phyloP scores from a whole-genome alignment of 2,113 vertebrate genomes.

The Hemibagrus wyckioides region DNA sequence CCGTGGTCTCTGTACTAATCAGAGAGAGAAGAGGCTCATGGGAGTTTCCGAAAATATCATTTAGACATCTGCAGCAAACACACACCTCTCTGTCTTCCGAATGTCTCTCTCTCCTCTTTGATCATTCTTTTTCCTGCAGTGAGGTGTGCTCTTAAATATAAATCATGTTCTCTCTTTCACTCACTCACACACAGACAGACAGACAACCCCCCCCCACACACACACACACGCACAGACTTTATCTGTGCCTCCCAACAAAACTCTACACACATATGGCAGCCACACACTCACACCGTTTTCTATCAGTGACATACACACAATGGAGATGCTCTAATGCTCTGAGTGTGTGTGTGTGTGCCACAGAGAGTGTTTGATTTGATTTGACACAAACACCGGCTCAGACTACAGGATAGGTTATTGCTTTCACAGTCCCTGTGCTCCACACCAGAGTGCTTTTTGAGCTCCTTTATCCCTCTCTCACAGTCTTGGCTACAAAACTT shows the following conservation, averaged over 20 bases:
- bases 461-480: conserved; percentile 9
- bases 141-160: conserved; percentile 27
- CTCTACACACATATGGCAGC: not conserved
- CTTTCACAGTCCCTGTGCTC: conserved; percentile 31
- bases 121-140: not conserved
- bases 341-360: conserved; percentile 12
- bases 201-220: not conserved
- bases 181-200: not conserved
- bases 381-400: conserved; percentile 15
- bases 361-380: conserved; percentile 38
- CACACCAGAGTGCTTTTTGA: not conserved
- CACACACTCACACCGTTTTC: not conserved
- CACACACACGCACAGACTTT: not conserved
- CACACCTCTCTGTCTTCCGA: not conserved
- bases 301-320: not conserved
- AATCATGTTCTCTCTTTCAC: not conserved
- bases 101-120: not conserved
- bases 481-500: not conserved
- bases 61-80: not conserved
- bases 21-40: not conserved
- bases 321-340: not conserved
- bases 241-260: not conserved
- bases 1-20: not conserved
- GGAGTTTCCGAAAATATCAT: not conserved
- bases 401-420: conserved; percentile 37